Percentiles rank a stretch among this genome's conserved stretches.
phyloP scores from a whole-genome alignment of 2,113 vertebrate genomes.

The Aptenodytes forsteri region DNA sequence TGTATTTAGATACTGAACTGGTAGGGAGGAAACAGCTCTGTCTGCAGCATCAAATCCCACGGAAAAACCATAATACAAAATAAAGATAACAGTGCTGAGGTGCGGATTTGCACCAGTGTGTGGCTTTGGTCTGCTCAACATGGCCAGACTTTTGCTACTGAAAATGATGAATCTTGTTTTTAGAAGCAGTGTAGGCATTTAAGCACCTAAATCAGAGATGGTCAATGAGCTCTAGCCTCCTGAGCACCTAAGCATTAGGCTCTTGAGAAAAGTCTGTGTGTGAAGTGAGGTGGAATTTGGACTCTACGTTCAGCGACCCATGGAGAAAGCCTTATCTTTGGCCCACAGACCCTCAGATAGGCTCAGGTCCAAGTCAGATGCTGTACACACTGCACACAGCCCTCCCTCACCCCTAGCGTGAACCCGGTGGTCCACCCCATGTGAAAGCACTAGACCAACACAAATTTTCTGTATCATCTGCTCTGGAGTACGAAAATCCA shows the following conservation, averaged over 20 bases:
- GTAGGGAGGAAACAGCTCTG: neutral
- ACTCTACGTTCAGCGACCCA: neutral
- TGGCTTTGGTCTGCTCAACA: neutral
- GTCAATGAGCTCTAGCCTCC: neutral
- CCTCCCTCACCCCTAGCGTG: neutral
- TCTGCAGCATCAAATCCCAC: neutral
- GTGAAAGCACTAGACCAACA: neutral
- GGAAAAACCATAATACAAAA: neutral
- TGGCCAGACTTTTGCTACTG: neutral
- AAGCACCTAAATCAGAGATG: neutral
- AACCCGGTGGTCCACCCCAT: neutral
- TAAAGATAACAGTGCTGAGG: neutral
- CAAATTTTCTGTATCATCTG: neutral
- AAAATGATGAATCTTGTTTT: neutral
- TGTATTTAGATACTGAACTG: neutral
- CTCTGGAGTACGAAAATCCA: neutral
- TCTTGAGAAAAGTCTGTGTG: neutral
- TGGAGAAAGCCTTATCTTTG: neutral
- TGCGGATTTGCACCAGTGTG: neutral
- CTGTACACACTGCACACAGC: neutral
- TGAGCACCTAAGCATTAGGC: neutral
- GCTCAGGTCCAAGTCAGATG: neutral
- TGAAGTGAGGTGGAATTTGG: neutral
- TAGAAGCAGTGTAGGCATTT: neutral
- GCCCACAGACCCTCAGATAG: neutral